A percentile compares a stretch with the other conserved stretches of the same genome.
phyloP scores from a whole-genome alignment of 2,888 invertebrate species.

The Rugalucina vietnamica region DNA sequence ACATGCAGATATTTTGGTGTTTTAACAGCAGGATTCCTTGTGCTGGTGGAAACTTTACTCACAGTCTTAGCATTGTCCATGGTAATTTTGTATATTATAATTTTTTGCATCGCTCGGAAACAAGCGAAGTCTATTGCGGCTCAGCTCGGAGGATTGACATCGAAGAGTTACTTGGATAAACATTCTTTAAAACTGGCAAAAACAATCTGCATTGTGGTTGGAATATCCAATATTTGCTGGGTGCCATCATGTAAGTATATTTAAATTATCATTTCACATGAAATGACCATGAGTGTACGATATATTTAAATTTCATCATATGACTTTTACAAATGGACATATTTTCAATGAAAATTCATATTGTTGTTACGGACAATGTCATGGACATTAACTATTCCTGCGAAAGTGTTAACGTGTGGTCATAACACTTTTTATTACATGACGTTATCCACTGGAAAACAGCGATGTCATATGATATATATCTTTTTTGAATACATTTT shows the following conservation, averaged over 20 bases:
- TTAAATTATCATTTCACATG: no score
- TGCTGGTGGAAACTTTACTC: slow-evolving; percentile 49
- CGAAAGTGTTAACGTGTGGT: no score
- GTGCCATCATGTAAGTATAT: slow-evolving; percentile 58
- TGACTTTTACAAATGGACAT: no score
- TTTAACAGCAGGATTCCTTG: slow-evolving; percentile 50
- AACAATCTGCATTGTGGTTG: slow-evolving; percentile 50
- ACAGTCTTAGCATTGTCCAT: slow-evolving; percentile 43
- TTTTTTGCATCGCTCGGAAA: slow-evolving; percentile 58
- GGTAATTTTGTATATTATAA: slow-evolving; percentile 54
- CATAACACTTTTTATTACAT: no score
- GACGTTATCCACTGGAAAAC: no score
- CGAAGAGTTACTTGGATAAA: slow-evolving; percentile 17
- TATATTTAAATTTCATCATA: no score
- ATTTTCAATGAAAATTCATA: no score
- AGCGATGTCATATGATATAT: no score
- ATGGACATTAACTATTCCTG: no score
- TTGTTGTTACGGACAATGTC: no score
- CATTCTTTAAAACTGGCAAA: slow-evolving; percentile 56
- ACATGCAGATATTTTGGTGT: slow-evolving; percentile 66
- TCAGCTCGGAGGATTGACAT: slow-evolving; percentile 11
- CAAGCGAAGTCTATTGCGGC: slow-evolving; percentile 52
- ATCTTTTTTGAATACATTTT: no score
- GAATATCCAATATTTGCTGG: slow-evolving; percentile 58
- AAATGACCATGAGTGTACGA: no score